Evolutionary conservation across 1,140 invertebrate genomes (phyloP).

Genomic region (Patella vulgata): DNA sequence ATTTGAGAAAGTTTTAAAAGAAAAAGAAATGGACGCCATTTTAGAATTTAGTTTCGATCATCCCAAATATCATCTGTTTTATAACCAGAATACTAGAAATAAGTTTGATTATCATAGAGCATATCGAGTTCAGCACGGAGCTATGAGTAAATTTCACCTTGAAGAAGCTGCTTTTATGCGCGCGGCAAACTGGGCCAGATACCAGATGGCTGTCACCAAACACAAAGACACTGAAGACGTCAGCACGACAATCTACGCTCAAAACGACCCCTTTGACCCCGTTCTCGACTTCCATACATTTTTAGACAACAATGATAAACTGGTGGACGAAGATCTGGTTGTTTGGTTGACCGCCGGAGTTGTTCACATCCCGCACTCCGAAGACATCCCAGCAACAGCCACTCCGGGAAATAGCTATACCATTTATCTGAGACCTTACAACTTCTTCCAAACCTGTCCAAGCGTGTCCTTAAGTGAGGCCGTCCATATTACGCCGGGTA

Average conservation of each 20-base stretch:
- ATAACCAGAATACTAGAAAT: slow-evolving; percentile 37
- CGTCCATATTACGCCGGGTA: slow-evolving; percentile 29
- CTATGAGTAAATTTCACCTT: slow-evolving; percentile 46
- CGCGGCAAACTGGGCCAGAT: slow-evolving; percentile 53
- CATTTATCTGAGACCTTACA: slow-evolving; percentile 53
- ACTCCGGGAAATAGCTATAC: slow-evolving; percentile 44
- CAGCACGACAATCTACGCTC: slow-evolving; percentile 57
- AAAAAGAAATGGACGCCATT: slow-evolving; percentile 40
- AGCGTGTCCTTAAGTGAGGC: slow-evolving; percentile 48
- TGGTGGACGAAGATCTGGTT: slow-evolving; percentile 58
- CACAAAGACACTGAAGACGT: slow-evolving; percentile 56
- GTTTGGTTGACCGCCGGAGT: slow-evolving; percentile 58
- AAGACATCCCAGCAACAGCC: slow-evolving; percentile 57
- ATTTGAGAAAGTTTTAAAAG: slow-evolving; percentile 28
- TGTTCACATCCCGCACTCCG: slow-evolving; percentile 55
- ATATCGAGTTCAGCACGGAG: slow-evolving; percentile 50
- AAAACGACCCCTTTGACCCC: slow-evolving; percentile 56
- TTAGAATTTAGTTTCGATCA: slow-evolving; percentile 27
- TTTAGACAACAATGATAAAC: slow-evolving; percentile 55
- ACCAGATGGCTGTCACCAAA: slow-evolving; percentile 57
- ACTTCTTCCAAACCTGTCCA: slow-evolving; percentile 60
- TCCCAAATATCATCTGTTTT: slow-evolving; percentile 47
- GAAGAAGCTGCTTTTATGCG: slow-evolving; percentile 37
- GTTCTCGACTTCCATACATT: slow-evolving; percentile 58
- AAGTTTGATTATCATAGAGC: slow-evolving; percentile 41